Conservation (phyloP, 2,113 vertebrate species). For the Cebus imitator region DNA sequence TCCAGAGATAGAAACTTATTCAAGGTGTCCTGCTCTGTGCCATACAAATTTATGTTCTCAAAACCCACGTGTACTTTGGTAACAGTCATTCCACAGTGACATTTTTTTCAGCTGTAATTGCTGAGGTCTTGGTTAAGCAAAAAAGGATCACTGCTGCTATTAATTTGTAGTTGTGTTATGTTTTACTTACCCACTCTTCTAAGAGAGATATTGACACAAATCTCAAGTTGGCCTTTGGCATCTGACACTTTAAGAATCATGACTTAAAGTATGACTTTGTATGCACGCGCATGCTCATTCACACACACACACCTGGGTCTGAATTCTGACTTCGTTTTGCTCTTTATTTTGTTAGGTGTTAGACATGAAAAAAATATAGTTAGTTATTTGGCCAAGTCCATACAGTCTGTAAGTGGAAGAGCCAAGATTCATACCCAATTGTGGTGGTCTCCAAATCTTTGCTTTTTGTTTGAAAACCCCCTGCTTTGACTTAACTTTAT, state of each 20-base stretch:
- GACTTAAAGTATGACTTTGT: neutral
- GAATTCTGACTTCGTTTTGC: neutral
- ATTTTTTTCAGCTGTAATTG: neutral
- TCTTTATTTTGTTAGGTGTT: neutral
- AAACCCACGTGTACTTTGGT: neutral
- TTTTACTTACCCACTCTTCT: neutral
- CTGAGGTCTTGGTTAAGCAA: neutral
- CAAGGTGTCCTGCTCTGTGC: neutral
- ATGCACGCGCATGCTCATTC: rapidly evolving
- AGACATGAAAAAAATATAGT: neutral
- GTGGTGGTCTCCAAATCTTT: neutral
- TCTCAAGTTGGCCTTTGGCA: neutral
- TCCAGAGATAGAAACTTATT: neutral
- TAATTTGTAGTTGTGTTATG: neutral
- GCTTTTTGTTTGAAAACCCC: neutral
- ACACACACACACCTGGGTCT: neutral
- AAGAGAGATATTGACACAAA: neutral
- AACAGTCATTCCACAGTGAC: neutral
- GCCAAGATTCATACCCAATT: neutral
- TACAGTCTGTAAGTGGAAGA: neutral
- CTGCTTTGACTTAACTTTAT: neutral
- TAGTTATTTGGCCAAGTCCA: neutral
- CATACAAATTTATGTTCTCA: neutral
- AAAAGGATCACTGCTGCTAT: neutral
- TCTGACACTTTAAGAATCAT: neutral